Conservation (phyloP, 2,888 invertebrate species). For the Agriopis aurantiaria region DNA sequence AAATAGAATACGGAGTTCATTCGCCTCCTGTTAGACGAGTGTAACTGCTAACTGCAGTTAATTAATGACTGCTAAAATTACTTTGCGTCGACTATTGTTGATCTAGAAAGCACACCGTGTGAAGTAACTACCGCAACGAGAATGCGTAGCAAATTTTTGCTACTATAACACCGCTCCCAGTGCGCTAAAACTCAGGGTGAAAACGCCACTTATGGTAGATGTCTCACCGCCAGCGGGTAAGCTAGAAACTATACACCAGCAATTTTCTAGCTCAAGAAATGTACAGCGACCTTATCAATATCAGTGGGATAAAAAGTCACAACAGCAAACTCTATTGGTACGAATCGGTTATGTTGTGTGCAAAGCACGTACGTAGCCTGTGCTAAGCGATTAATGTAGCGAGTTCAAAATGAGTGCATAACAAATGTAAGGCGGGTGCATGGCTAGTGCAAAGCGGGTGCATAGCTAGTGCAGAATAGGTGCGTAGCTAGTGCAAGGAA, state of each 20-base stretch:
- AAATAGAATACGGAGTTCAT: constrained; percentile 50
- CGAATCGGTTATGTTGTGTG: not conserved
- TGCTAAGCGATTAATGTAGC: not conserved
- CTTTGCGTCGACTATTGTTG: constrained; percentile 61
- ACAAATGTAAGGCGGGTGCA: not conserved
- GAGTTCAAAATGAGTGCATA: not conserved
- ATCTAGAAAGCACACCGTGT: constrained; percentile 22
- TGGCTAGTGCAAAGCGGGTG: not conserved
- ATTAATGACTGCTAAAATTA: constrained; percentile 64
- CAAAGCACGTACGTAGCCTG: not conserved
- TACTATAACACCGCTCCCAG: too few relatives aligned
- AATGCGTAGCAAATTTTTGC: not conserved
- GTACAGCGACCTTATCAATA: too few relatives aligned
- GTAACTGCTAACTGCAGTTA: constrained; percentile 44
- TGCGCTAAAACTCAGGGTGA: too few relatives aligned
- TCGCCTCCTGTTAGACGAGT: constrained; percentile 46
- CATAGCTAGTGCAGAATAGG: not conserved
- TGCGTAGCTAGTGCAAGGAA: not conserved
- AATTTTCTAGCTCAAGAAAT: too few relatives aligned
- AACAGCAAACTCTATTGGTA: too few relatives aligned
- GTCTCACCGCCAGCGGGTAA: too few relatives aligned
- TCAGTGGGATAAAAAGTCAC: too few relatives aligned
- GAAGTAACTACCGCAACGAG: not conserved
- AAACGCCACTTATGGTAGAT: too few relatives aligned
- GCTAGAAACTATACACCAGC: too few relatives aligned